Percentiles rank a stretch among this genome's conserved stretches.
Conservation (phyloP, 2,888 invertebrate species). For the Exephanes ischioxanthus region DNA sequence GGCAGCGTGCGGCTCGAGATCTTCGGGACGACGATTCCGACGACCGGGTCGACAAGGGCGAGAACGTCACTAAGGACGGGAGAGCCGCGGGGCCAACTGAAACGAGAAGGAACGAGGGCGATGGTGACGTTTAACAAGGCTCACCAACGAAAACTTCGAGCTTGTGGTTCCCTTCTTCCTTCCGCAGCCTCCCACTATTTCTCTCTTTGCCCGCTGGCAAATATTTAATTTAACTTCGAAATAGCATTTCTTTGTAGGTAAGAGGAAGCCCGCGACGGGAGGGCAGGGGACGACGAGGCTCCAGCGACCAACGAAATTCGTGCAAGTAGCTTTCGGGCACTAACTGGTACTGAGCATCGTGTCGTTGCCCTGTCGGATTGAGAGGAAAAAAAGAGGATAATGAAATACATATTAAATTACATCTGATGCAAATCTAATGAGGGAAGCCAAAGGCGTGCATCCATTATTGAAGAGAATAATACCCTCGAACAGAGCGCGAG, state of each 20-base stretch:
- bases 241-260: slow-evolving; percentile 70
- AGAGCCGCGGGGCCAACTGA: slow-evolving; percentile 1
- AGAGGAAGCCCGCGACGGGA: slow-evolving; percentile 29
- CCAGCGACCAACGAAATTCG: slow-evolving; percentile 54
- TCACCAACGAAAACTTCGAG: slow-evolving; percentile 55
- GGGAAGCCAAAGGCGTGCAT: neutral
- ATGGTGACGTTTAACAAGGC: slow-evolving; percentile 42
- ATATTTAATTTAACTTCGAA: slow-evolving; percentile 77
- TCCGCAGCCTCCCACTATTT: slow-evolving; percentile 29
- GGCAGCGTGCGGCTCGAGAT: slow-evolving; percentile 15
- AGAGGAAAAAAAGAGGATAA: neutral
- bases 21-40: slow-evolving; percentile 34
- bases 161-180: slow-evolving; percentile 4
- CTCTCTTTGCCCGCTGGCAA: slow-evolving; percentile 56
- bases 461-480: neutral
- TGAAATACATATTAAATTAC: neutral
- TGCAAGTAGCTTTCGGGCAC: slow-evolving; percentile 49
- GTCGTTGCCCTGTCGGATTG: neutral
- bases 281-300: slow-evolving; percentile 41
- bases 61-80: neutral
- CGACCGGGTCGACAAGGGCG: slow-evolving; percentile 20
- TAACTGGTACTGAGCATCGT: neutral
- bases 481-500: neutral
- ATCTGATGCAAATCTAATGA: neutral
- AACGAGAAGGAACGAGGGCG: slow-evolving; percentile 27